Conservation (phyloP, 2,113 vertebrate genomes). For the Otocyon megalotis region DNA sequence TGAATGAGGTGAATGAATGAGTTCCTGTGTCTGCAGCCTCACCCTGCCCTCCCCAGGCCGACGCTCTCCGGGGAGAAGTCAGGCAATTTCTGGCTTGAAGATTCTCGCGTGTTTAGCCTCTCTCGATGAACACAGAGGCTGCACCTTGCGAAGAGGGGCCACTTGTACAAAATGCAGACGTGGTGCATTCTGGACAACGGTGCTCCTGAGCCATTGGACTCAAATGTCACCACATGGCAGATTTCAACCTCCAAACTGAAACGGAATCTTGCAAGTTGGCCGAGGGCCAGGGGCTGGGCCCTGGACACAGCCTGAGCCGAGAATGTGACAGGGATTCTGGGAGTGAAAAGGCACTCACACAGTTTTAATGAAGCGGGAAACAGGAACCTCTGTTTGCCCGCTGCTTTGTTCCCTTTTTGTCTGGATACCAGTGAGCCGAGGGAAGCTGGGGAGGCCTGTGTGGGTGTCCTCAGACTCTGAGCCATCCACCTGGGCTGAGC, state of each 20-base stretch:
- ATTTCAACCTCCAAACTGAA: neutral
- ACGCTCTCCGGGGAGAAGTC: neutral
- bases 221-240: neutral
- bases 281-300: neutral
- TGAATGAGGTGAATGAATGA: neutral
- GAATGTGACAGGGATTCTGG: neutral
- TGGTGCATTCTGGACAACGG: neutral
- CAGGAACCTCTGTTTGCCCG: neutral
- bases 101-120: neutral
- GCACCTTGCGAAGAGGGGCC: neutral
- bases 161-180: neutral
- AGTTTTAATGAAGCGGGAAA: neutral
- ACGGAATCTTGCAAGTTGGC: constrained; percentile 20
- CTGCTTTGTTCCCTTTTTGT: neutral
- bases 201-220: neutral
- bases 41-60: constrained; percentile 29
- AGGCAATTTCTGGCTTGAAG: neutral
- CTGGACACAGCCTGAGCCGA: neutral
- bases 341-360: neutral
- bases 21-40: neutral
- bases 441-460: neutral
- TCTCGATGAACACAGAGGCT: neutral
- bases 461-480: neutral
- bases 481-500: neutral
- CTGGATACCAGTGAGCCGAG: neutral